phyloP scores from a whole-genome alignment of 64 coral and sea anemone genomes.

The Actinia equina region DNA sequence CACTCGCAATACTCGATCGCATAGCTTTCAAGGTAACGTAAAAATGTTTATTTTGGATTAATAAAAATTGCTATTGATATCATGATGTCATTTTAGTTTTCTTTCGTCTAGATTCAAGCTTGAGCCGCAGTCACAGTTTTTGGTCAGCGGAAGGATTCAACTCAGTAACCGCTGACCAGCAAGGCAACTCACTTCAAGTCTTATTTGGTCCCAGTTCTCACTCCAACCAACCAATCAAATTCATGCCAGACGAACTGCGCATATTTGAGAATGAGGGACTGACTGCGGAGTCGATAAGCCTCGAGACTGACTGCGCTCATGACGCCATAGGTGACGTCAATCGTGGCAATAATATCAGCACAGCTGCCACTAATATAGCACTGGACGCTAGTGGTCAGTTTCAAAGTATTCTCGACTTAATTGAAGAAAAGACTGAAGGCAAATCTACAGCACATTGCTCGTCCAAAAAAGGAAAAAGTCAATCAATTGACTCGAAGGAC shows the following conservation, averaged over 20 bases:
- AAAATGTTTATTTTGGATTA: not conserved
- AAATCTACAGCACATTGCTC: not conserved
- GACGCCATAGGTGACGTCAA: not conserved
- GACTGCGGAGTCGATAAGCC: not conserved
- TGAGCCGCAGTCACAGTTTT: constrained; percentile 39
- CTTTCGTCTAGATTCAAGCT: not conserved
- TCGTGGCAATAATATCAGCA: not conserved
- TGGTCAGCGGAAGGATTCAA: constrained; percentile 59
- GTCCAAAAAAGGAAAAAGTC: not conserved
- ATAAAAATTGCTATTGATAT: no score
- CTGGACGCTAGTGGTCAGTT: constrained; percentile 58
- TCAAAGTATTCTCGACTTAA: constrained; percentile 85
- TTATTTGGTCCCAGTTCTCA: constrained; percentile 62
- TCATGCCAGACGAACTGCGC: constrained; percentile 66
- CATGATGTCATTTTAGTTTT: not conserved
- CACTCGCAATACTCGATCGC: not conserved
- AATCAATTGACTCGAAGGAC: not conserved
- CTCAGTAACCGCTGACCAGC: constrained; percentile 12
- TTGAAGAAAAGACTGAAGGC: constrained; percentile 70
- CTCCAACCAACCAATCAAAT: constrained; percentile 67
- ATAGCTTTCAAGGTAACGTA: not conserved
- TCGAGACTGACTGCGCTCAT: not conserved
- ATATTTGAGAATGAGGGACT: constrained; percentile 57
- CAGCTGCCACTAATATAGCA: constrained; percentile 7
- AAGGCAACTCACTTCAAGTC: constrained; percentile 46